phyloP scores from a whole-genome alignment of 1,140 invertebrate species.

The Oncopodura yosiiana region DNA sequence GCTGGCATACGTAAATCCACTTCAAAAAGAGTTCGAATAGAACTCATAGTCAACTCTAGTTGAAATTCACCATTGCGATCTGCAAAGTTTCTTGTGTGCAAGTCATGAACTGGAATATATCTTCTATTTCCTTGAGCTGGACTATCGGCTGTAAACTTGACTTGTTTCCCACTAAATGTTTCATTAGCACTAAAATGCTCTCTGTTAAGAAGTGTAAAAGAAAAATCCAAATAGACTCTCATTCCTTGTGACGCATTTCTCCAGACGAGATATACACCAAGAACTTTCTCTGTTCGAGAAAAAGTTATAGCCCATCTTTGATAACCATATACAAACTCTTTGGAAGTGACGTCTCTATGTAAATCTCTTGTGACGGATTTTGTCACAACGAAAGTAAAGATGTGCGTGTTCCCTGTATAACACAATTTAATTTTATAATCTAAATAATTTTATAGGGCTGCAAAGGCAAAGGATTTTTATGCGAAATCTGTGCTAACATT shows the following conservation, averaged over 20 bases:
- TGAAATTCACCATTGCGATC: conserved; percentile 75
- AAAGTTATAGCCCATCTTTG: conserved; percentile 81
- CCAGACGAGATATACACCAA: conserved; percentile 73
- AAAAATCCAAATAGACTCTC: conserved; percentile 70
- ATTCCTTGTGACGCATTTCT: conserved; percentile 60
- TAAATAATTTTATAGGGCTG: neutral
- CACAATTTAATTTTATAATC: neutral
- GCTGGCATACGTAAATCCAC: conserved; percentile 54
- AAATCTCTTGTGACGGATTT: conserved; percentile 65
- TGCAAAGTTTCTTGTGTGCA: conserved; percentile 58
- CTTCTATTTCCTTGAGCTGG: conserved; percentile 63
- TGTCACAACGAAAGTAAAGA: conserved; percentile 75
- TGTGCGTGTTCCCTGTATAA: conserved; percentile 62
- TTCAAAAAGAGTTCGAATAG: conserved; percentile 64
- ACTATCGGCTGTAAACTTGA: conserved; percentile 63
- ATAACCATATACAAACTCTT: conserved; percentile 74
- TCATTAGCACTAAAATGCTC: conserved; percentile 79
- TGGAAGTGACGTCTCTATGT: conserved; percentile 68
- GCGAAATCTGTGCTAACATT: neutral
- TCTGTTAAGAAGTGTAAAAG: conserved; percentile 71
- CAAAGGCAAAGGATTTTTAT: neutral
- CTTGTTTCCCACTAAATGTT: conserved; percentile 65
- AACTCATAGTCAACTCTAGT: conserved; percentile 66
- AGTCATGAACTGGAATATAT: conserved; percentile 67
- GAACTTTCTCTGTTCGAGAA: conserved; percentile 62